Conservation (phyloP, 92 coral and sea anemone species). For the Zoanthus gigantus region DNA sequence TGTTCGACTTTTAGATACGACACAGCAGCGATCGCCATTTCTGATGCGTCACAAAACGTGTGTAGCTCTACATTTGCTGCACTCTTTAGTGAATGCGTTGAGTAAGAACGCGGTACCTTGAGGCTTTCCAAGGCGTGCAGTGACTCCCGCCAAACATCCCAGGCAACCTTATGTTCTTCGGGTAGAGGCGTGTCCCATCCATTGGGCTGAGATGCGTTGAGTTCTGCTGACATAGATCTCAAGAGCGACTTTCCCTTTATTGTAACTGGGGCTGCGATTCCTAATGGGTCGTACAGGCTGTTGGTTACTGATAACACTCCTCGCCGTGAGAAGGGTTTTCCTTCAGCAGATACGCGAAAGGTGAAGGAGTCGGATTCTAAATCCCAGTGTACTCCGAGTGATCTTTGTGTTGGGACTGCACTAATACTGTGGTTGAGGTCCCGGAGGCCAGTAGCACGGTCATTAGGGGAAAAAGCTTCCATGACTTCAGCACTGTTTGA, state of each 20-base stretch:
- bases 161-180: constrained; percentile 58
- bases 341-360: constrained; percentile 33
- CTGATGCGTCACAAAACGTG: constrained; percentile 64
- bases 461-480: constrained; percentile 57
- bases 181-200: constrained; percentile 33
- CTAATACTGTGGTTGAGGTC: constrained; percentile 56
- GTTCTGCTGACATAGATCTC: constrained; percentile 56
- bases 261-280: constrained; percentile 62
- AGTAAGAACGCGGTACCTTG: constrained; percentile 55
- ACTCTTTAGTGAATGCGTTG: neutral
- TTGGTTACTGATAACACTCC: constrained; percentile 62
- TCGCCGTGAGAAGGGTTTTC: constrained; percentile 66
- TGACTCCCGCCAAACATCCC: constrained; percentile 57
- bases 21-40: constrained; percentile 54
- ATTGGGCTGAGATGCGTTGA: constrained; percentile 50
- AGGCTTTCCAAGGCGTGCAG: constrained; percentile 46
- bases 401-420: constrained; percentile 62
- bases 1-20: constrained; percentile 54
- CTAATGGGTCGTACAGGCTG: constrained; percentile 66
- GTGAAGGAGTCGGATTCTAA: constrained; percentile 59
- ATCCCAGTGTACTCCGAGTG: constrained; percentile 71
- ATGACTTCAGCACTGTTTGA: constrained; percentile 63
- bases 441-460: constrained; percentile 60
- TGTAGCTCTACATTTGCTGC: constrained; percentile 49
- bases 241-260: constrained; percentile 64